Base-by-base conservation (phyloP, 2,113 vertebrate species). In the Poeciliopsis occidentalis region DNA sequence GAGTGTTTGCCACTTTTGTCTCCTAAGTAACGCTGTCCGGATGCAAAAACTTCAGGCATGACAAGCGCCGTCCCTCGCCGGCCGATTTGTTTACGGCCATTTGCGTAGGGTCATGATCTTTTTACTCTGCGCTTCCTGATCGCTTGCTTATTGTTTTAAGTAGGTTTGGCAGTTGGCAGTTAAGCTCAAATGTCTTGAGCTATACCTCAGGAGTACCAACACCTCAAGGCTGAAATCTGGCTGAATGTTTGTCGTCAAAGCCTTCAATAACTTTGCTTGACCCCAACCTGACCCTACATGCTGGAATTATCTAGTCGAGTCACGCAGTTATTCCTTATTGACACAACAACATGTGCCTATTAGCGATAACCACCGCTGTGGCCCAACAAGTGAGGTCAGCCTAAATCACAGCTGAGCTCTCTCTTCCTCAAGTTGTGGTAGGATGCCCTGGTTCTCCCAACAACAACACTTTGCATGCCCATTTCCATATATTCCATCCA, bases 401-500 rank as follows among this genome's bases (percentile, higher is more conserved):
- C 79, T 69, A 77, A 89, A 89, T 90, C 85, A 75, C 72, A 41
- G 87, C 71, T 29, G 39, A 71, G 68, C 76, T 79, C 75, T 83
- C 47, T 8, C 64, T 39, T 83, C 63, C 69, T 67, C 54, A 12
- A 78, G 73, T 62, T 66, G 51, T 71, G 70, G 67, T 82, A 74
- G 88, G 87, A 78, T 85, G 85, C 75, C 84, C 78, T 15, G 76
- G 83, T 76, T 88, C 78, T 66, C 61, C 73, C 85, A 80, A 54
- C 80, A 87, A 81, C 80, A 85, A 63, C 80, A 83, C 84, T 95
- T 95, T 95, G 94, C 95, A 95, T 95, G 78, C 69, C 86, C 75
- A 94, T 95, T 95, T 95, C 86, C 94, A 95, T 95, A 92, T 88
- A 77, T 94, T 94, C 93, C 92, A 91, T 90, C 88, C 78, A 74